Evolutionary conservation across 2,113 vertebrate genomes (phyloP), one percentile per base, ranked within the genome.

Genomic region (Lates calcarifer): DNA sequence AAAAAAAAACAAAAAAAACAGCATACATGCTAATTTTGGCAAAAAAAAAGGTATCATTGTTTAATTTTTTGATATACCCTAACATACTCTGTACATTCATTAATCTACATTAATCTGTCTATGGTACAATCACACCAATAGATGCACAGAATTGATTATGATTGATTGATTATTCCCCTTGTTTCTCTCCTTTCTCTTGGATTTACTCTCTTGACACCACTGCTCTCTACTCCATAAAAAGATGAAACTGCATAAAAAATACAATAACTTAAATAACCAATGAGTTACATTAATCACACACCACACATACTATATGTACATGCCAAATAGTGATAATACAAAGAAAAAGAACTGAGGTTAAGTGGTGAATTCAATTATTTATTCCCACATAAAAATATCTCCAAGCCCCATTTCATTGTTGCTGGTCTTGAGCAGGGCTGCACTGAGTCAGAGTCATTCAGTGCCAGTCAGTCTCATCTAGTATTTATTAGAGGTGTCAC

Each of bases 191-290:
- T 39, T 37, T 37, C 35, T 2, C 33, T 37, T 31, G n/a, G 33
- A 28, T 76, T 49, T 57, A 18, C 73, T 69, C 24, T 64, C 33
- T 47, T 45, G 37, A 67, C 29, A 74, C 37, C 0, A 3, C 41
- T 18, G 41, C 41, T 68, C 66, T 63, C 17, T 41, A n/a, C 24
- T 53, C 68, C 26, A 60, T 35, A 63, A 86, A 37, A 77, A 76
- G 64, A 49, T 56, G 69, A 87, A 61, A 65, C 67, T 62, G 55
- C 84, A 90, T 91, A 2, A 91, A 91, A 91, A 86, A 93, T 90
- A 90, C 64, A 93, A 75, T 69, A 82, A 83, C 70, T 74, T 91
- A 88, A 93, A 92, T 93, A 93, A 92, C 77, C 81, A 88, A 91
- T 91, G 89, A 90, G 85, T 79, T 74, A 90, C 90, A 89, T 82